Evolutionary conservation across 1,140 invertebrate genomes (phyloP), one percentile per base, ranked within the genome.

Genomic region (Brachionus calyciflorus): DNA sequence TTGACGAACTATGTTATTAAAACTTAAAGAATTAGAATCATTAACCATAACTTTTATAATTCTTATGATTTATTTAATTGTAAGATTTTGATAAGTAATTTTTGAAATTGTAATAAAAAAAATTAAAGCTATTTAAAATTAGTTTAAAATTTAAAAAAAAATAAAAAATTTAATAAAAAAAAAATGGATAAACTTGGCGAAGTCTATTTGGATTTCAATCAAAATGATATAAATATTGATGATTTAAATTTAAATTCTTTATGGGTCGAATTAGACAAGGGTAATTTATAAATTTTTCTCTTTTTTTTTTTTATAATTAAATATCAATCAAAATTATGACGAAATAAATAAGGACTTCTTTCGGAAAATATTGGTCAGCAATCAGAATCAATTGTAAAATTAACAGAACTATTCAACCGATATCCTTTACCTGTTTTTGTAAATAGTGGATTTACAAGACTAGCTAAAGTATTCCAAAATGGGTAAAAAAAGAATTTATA

Each of bases 141-240:
- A 14, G 14, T 7, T 7, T 17, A 44, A 65, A 46, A 26, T 26
- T 44, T 65, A 65, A 2, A 57, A 30, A 28, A 57, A 37, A 44
- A 65, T 24, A 7, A 26, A 10, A 44, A 44, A 24, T 41, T 65
- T 65, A n/a, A 26, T 24, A 3, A 30, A 30, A 7, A 24, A 17
- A 65, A 65, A 65, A 73, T 73, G 69, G 69, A 73, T 41, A 73
- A 73, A 55, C 30, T 73, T 24, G 69, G 69, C 10, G 69, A 73
- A 40, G 69, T 73, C 33, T 55, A 51, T 55, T 73, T 73, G 33
- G 69, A 73, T 73, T 55, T 73, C 19, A 73, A 49, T 33, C 69
- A 73, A 73, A 55, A 49, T 24, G 69, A 73, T 33, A 19, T 51
- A 17, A 73, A 49, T 51, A 49, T 73, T 6, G 69, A 73, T 40